These are phyloP conservation scores for Drosophila biarmipes DNA, from an alignment of 1,140 invertebrate genomes.

Conservation along the genomic window DNA sequence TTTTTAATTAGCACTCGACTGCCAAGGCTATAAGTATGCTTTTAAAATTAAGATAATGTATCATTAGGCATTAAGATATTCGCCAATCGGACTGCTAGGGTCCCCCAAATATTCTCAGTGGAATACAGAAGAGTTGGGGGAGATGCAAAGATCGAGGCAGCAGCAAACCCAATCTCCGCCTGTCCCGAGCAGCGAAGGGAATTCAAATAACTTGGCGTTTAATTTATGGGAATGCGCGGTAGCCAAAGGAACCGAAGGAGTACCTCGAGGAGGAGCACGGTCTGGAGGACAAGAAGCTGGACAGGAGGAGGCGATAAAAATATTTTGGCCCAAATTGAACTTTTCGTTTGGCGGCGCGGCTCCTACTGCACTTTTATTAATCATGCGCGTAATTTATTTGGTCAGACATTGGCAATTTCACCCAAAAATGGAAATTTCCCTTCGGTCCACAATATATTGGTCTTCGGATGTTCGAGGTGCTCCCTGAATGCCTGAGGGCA, in stretches of 20 bases:
- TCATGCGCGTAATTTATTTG: constrained; percentile 82
- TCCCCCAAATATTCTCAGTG: not conserved
- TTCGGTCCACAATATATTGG: constrained; percentile 8
- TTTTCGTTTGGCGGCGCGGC: constrained; percentile 32
- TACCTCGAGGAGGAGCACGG: constrained; percentile 1
- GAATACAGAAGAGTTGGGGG: constrained; percentile 9
- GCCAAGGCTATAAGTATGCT: too few species aligned
- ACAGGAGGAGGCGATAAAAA: constrained; percentile 68
- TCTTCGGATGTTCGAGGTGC: not conserved
- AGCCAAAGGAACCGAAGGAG: constrained; percentile 55
- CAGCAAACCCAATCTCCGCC: constrained; percentile 46
- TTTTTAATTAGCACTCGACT: too few species aligned
- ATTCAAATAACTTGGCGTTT: constrained; percentile 83
- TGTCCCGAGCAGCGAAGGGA: constrained; percentile 44
- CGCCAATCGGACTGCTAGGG: not conserved
- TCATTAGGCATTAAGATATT: too few species aligned
- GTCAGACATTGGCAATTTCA: constrained; percentile 75
- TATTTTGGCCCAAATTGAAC: constrained; percentile 81
- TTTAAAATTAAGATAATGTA: too few species aligned
- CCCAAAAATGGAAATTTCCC: constrained; percentile 75
- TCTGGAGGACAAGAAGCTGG: constrained; percentile 1
- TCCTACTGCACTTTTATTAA: constrained; percentile 75
- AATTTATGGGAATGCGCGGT: constrained; percentile 82
- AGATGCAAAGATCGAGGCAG: constrained; percentile 41
- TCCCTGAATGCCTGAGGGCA: constrained; percentile 34